Base-by-base conservation (phyloP, 1,140 invertebrate species). In the Oedothorax gibbosus region DNA sequence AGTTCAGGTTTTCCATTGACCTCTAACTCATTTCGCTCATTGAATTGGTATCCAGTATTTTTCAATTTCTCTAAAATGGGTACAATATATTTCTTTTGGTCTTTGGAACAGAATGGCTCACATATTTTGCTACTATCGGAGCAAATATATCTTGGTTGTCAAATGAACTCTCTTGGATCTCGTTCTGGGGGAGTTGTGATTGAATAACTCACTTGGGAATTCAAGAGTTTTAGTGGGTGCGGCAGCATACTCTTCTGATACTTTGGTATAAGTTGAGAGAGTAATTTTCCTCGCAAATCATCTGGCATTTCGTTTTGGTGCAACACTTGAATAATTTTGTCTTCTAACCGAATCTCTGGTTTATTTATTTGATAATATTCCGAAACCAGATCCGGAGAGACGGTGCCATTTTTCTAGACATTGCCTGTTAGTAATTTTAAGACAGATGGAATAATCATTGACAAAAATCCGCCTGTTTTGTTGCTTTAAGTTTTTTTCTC, bases 341-440 rank as follows among this genome's bases (percentile, higher is more conserved):
- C 57, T 60, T 60, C 57, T 14, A 60, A 14, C n/a, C 57, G 57
- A 14, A 60, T 60, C 9, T 60, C 57, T 14, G 57, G 57, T 60
- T 60, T 60, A 60, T 60, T 60, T n/a, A 60, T 12, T 60, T 60
- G 57, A n/a, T 60, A 60, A n/a, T 60, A 60, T 60, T 60, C 57
- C n/a, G 57, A 60, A 12, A 60, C 57, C 12, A 60, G 57, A 4
- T 60, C 57, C n/a, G 57, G 57, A 14, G 57, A 7, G 5, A 60
- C 57, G 12, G 57, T 0, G 57, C 57, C 57, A 60, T 60, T 60
- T 60, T 60, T 60, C 57, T 12, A 60, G 57, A 12, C 57, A 60
- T 60, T 11, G 7, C 10, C 3, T 20, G 12, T 60, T 60, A 14
- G 12, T 60, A 14, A 21, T n/a, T 14, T 14, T 14, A 60, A 12